Evolutionary conservation across 2,113 vertebrate genomes (phyloP), one percentile per base, ranked within the genome.

Genomic region (Hippotragus niger): DNA sequence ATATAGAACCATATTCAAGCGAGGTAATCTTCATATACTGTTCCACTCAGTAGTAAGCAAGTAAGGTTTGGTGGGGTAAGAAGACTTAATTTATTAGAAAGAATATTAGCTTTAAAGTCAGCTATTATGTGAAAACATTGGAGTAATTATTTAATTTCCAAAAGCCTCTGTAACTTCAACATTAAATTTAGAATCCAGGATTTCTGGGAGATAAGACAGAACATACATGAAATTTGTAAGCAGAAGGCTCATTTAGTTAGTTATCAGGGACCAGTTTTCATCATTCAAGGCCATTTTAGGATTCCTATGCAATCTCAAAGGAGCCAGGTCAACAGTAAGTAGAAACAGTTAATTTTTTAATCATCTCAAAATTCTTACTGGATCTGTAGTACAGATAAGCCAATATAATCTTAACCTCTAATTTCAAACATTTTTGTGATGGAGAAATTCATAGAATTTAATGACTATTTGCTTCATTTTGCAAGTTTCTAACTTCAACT

Each of bases 91-190:
- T 17, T 16, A 45, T n/a, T 58, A 15, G 57, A 58, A 53, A 83
- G 55, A 60, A 40, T 40, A 58, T 62, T 64, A 94, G 57, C 36
- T 64, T 83, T 67, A 55, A 16, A 84, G 9, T 60, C n/a, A 80
- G 36, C 62, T 19, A 50, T n/a, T 97, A 16, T 53, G 10, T 93
- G 27, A 89, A 96, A 93, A 64, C 27, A 23, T 33, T 55, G 1
- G 17, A 91, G 15, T 80, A 80, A 91, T 96, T 91, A 58, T 83
- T 80, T 94, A 74, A 60, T 19, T 85, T 95, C 11, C 11, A 88
- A 31, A 94, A 94, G 16, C 8, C 36, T 92, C 57, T 62, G 14
- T 82, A 92, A 78, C 7, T 78, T 80, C 6, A 80, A 80, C 85
- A 64, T 83, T 76, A 80, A 86, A 90, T 45, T 58, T 76, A 94